Evolutionary conservation across 1,140 invertebrate genomes (phyloP).

Genomic region (Trichoplusia ni): DNA sequence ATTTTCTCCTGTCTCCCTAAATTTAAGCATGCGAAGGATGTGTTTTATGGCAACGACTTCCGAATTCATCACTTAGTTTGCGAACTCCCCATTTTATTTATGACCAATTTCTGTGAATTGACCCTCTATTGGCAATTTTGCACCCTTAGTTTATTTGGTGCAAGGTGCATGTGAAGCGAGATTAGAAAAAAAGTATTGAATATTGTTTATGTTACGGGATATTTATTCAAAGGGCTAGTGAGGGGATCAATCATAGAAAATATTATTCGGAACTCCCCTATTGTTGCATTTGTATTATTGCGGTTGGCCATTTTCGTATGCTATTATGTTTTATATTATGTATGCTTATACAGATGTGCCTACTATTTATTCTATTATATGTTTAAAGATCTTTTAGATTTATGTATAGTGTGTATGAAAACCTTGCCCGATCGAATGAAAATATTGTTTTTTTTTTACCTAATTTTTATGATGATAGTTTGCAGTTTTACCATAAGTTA

Average conservation of each 20-base stretch:
- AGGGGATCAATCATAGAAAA: constrained; percentile 20
- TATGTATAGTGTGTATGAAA: too few relatives aligned
- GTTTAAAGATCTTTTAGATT: too few relatives aligned
- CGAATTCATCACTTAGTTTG: not conserved
- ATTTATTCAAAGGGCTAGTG: constrained; percentile 28
- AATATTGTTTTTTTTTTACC: too few relatives aligned
- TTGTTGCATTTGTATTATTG: not conserved
- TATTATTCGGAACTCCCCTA: not conserved
- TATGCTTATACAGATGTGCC: too few relatives aligned
- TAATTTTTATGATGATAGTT: too few relatives aligned
- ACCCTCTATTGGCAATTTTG: constrained; percentile 13
- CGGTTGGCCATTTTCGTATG: not conserved
- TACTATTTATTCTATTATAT: too few relatives aligned
- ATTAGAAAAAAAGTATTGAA: constrained; percentile 51
- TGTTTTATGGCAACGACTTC: not conserved
- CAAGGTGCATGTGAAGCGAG: constrained; percentile 19
- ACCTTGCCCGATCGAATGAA: too few relatives aligned
- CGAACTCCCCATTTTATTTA: not conserved
- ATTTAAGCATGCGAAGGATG: too few relatives aligned
- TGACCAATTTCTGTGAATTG: not conserved
- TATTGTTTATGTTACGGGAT: constrained; percentile 44
- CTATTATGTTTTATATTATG: not conserved
- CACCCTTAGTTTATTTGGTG: constrained; percentile 15
- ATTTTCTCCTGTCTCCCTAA: too few relatives aligned
- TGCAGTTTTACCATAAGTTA: too few relatives aligned